phyloP scores from a whole-genome alignment of 2,888 invertebrate genomes.

The Ethmia dodecea region DNA sequence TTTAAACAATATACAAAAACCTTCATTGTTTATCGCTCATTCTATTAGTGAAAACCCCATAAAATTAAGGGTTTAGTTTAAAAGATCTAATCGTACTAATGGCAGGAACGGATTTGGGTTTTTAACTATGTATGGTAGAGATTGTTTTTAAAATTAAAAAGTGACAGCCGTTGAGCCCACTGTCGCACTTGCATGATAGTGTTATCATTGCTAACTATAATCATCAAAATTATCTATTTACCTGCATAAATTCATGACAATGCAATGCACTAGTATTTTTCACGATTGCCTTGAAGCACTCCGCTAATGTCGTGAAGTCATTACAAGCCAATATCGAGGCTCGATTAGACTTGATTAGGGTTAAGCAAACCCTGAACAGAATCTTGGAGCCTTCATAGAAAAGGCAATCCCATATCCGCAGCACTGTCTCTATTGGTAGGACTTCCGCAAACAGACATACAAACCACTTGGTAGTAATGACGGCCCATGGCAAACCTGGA shows the following conservation, averaged over 20 bases:
- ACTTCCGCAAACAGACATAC: conserved; percentile 96
- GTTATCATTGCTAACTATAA: too few species aligned
- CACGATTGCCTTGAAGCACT: conserved; percentile 89
- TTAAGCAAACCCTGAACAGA: conserved; percentile 91
- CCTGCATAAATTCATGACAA: conserved; percentile 94
- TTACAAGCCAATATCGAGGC: conserved; percentile 84
- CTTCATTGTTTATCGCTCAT: too few species aligned
- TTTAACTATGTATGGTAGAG: too few species aligned
- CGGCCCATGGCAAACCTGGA: conserved; percentile 89
- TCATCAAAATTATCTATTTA: too few species aligned
- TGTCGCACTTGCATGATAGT: too few species aligned
- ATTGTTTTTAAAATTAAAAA: too few species aligned
- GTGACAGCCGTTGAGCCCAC: too few species aligned
- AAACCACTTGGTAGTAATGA: conserved; percentile 97
- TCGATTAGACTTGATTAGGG: conserved; percentile 86
- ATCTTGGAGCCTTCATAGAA: conserved; percentile 97
- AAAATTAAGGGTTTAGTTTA: too few species aligned
- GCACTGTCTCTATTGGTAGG: conserved; percentile 94
- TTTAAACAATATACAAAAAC: too few species aligned
- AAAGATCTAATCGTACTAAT: too few species aligned
- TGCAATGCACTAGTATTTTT: conserved; percentile 87
- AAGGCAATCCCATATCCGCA: conserved; percentile 96
- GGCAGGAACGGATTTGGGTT: too few species aligned
- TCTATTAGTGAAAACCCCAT: too few species aligned
- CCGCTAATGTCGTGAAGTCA: conserved; percentile 89